A percentile compares a stretch with the other conserved stretches of the same genome.
Evolutionary conservation across 2,888 invertebrate species (phyloP).

Genomic region (Desoria tigrina): DNA sequence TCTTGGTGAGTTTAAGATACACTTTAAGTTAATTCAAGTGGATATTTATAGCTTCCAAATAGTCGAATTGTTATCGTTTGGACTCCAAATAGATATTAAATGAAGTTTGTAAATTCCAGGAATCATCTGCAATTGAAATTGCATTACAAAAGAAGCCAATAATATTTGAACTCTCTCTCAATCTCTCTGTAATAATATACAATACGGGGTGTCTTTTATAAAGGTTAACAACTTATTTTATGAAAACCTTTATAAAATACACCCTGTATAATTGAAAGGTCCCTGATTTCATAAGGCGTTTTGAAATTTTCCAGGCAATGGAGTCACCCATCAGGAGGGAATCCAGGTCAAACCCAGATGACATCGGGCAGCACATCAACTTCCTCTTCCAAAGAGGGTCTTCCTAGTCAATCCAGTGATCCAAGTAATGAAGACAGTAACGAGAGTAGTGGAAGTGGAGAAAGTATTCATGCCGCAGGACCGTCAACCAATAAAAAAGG

Average conservation of each 20-base stretch:
- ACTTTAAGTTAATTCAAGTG: background rate
- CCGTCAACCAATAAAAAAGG: constrained; percentile 23
- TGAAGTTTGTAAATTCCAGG: no score
- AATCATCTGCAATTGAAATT: no score
- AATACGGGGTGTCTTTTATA: no score
- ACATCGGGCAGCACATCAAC: constrained; percentile 15
- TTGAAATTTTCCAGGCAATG: no score
- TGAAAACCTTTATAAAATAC: no score
- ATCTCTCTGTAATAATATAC: no score
- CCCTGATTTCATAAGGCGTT: no score
- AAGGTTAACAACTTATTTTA: no score
- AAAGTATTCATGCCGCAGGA: background rate
- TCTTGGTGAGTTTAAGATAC: constrained; percentile 31
- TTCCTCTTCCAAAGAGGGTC: constrained; percentile 23
- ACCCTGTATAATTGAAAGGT: no score
- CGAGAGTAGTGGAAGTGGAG: constrained; percentile 19
- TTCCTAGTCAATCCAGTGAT: constrained; percentile 34
- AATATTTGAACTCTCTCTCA: no score
- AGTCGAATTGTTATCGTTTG: background rate
- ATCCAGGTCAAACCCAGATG: constrained; percentile 32
- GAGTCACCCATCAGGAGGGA: constrained; percentile 25
- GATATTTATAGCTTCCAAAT: background rate
- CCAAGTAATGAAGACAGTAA: constrained; percentile 40
- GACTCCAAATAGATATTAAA: background rate
- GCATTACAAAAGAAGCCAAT: no score